Base-by-base conservation (phyloP, 2,888 invertebrate species). In the Brachypalpus laphriformis region DNA sequence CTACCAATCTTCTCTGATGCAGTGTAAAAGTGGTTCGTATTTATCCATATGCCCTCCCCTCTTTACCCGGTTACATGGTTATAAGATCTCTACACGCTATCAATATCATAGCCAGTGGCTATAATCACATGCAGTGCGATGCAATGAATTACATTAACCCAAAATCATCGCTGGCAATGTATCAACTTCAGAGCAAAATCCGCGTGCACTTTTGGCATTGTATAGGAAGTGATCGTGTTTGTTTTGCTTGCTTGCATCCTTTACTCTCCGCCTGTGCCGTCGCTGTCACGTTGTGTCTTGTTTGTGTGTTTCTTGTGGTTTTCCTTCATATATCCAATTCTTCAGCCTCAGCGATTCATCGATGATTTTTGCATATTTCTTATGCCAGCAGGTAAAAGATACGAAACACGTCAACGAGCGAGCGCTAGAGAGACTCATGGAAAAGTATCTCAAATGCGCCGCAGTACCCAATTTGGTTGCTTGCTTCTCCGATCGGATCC, bases 81-180 rank as follows among this genome's bases (percentile, higher is more conserved):
- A 74, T 45, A 54, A 68, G 65, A 77, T 71, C 71, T 77, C 65
- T 71, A 74, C 83, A 85, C 74, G 75, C 81, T 71, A 81, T 66
- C 81, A 63, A 85, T 85, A 76, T 76, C 81, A 71, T 71, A 66
- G 75, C 85, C 85, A 71, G 51, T 81, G 85, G 85, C 81, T 54
- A 56, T 34, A 80, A 85, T 76, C 85, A 70, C 75, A 85, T 81
- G 81, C 75, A 71, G 81, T 61, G 76, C 71, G 71, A 76, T 81
- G 75, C 85, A 66, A 76, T 85, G 85, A 85, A 85, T 85, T 81
- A 85, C 85, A 85, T 85, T 85, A 85, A 85, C 85, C 85, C 66
- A 81, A 81, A 85, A 85, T 85, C 81, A 81, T 81, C 75, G 81
- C 75, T 16, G 66, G 85, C 81, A 75, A 85, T 85, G 70, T 75